phyloP scores from a whole-genome alignment of 2,888 invertebrate species.

The Mythimna pallens region DNA sequence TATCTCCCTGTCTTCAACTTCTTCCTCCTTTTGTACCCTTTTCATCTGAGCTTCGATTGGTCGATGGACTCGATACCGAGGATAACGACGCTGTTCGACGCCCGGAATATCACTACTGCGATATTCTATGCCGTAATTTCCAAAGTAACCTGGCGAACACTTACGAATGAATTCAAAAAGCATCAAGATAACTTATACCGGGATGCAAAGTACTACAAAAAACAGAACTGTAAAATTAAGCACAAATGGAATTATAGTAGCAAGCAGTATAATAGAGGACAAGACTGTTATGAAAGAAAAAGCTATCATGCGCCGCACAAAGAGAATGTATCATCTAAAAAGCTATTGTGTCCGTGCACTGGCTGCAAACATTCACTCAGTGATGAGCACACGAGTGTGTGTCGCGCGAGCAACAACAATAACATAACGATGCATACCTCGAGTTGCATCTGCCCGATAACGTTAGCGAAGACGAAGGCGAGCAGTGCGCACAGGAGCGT shows the following conservation, averaged over 20 bases:
- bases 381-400: constrained; percentile 93
- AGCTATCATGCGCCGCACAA: constrained; percentile 82
- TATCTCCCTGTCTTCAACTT: constrained; percentile 98
- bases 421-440: constrained; percentile 91
- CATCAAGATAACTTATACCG: constrained; percentile 77
- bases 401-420: constrained; percentile 93
- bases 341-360: constrained; percentile 90
- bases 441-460: constrained; percentile 84
- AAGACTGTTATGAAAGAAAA: constrained; percentile 84
- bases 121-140: constrained; percentile 93
- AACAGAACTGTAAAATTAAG: constrained; percentile 84
- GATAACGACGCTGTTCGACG: constrained; percentile 94
- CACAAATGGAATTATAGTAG: constrained; percentile 86
- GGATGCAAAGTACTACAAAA: constrained; percentile 84
- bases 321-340: constrained; percentile 82
- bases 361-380: constrained; percentile 93
- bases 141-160: constrained; percentile 83
- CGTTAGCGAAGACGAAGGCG: constrained; percentile 77
- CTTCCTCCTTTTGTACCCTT: constrained; percentile 96
- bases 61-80: constrained; percentile 99
- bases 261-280: constrained; percentile 83
- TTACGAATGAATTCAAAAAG: constrained; percentile 82
- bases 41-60: constrained; percentile 98
- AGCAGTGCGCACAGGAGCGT: constrained; percentile 76
- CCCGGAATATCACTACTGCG: constrained; percentile 94